Conservation (phyloP, 1,140 invertebrate genomes). For the Aphaenogaster ashmeadi region DNA sequence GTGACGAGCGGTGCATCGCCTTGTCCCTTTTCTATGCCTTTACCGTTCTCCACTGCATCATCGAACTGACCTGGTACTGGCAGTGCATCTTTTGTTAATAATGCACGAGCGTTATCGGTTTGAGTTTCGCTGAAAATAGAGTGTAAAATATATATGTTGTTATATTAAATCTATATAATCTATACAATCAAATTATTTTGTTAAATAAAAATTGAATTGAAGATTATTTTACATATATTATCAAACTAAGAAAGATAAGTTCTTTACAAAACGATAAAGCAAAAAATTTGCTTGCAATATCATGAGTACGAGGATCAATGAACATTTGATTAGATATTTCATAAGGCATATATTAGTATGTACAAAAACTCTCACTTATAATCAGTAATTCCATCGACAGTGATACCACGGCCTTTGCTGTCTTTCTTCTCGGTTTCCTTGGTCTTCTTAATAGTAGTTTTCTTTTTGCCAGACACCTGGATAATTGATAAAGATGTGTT, state of each 20-base stretch:
- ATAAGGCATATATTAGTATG: neutral
- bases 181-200: neutral
- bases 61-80: conserved; percentile 79
- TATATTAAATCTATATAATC: neutral
- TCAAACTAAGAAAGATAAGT: neutral
- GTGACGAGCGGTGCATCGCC: conserved; percentile 77
- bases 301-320: neutral
- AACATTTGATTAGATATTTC: neutral
- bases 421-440: conserved; percentile 84
- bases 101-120: conserved; percentile 20
- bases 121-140: conserved; percentile 74
- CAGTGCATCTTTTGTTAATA: conserved; percentile 75
- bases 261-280: neutral
- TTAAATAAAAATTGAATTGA: neutral
- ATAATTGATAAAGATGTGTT: conserved; percentile 24
- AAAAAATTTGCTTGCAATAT: neutral
- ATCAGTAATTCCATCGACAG: conserved; percentile 80
- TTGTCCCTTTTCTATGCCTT: conserved; percentile 80
- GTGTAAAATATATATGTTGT: neutral
- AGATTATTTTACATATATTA: neutral
- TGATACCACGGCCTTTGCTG: conserved; percentile 78
- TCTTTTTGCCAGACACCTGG: conserved; percentile 84
- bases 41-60: conserved; percentile 79
- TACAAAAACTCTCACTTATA: conserved; percentile 78
- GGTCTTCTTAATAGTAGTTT: conserved; percentile 82